Base-by-base conservation (phyloP, 2,113 vertebrate genomes). In the Bombycilla garrulus region DNA sequence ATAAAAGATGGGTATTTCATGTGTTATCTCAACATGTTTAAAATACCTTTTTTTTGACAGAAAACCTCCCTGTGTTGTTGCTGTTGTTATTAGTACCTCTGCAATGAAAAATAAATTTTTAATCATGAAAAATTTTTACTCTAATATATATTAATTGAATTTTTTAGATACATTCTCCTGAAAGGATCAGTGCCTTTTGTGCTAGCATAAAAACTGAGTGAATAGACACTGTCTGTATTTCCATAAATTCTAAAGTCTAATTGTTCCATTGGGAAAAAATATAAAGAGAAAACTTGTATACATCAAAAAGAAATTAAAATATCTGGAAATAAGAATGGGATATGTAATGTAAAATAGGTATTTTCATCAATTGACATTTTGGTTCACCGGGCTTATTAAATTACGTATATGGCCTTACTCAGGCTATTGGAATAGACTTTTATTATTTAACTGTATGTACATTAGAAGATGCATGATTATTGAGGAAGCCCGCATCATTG, bases 401-500 rank as follows among this genome's bases (percentile, higher is more conserved):
- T 15, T 19, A 81, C 71, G 11, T 29, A 21, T 42, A 62, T 35
- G 15, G 7, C 70, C 20, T 65, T 48, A 78, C 16, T 91, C 72
- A 85, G 29, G 15, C 25, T 61, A 56, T 51, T 65, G 45, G 38
- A 90, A 50, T 15, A 66, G 17, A 40, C 17, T 66, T 88, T 82
- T 88, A 62, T 92, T 90, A 54, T 83, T 88, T 86, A 81, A 71
- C 64, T 90, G 11, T 47, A 54, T 38, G 29, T 50, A 38, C 76
- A 44, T 80, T 90, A 80, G 35, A 24, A 64, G 35, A 78, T 78
- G 28, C 11, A 38, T 61, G 77, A 71, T 71, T 74, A 92, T 24
- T n/a, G 54, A 93, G 88, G 88, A 93, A 92, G 80, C 86, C 48
- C 23, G 48, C 33, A 48, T 58, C n/a, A 89, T 62, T 93, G 80